Conservation (phyloP, 1,140 invertebrate genomes). For the Scylla paramamosain region DNA sequence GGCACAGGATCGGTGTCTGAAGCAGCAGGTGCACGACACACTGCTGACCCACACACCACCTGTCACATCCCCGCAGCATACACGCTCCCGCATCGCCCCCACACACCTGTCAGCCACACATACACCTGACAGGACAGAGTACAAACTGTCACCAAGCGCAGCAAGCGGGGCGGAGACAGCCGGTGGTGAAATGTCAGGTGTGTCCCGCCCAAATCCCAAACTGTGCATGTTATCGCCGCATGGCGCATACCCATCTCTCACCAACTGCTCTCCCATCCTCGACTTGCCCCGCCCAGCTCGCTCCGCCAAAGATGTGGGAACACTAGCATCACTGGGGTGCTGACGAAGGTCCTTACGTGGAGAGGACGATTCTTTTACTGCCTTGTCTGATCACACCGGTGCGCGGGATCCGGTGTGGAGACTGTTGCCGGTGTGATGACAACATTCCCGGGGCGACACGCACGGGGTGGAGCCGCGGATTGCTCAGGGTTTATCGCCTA, state of each 20-base stretch:
- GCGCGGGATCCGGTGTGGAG: too few relatives aligned
- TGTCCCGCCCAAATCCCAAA: not conserved
- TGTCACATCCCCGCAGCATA: not conserved
- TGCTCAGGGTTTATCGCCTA: too few relatives aligned
- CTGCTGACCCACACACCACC: not conserved
- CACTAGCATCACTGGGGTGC: too few relatives aligned
- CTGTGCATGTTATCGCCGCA: not conserved
- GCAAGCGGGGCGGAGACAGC: not conserved
- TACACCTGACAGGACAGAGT: not conserved
- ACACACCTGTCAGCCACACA: conserved; percentile 9
- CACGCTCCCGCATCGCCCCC: not conserved
- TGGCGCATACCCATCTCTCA: not conserved
- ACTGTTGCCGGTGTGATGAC: too few relatives aligned
- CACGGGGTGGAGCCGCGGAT: too few relatives aligned
- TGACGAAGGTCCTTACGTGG: too few relatives aligned
- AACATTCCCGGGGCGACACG: too few relatives aligned
- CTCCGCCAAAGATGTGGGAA: too few relatives aligned
- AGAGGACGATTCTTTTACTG: too few relatives aligned
- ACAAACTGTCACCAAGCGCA: not conserved
- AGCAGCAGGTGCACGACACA: conserved; percentile 43
- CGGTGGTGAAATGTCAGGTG: not conserved
- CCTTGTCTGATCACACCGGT: too few relatives aligned
- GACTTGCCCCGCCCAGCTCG: not conserved
- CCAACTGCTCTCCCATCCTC: not conserved
- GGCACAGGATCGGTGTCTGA: not conserved